These are phyloP conservation scores for Nerophis ophidion DNA, from an alignment of 2,113 vertebrate genomes.

Conservation along the genomic window DNA sequence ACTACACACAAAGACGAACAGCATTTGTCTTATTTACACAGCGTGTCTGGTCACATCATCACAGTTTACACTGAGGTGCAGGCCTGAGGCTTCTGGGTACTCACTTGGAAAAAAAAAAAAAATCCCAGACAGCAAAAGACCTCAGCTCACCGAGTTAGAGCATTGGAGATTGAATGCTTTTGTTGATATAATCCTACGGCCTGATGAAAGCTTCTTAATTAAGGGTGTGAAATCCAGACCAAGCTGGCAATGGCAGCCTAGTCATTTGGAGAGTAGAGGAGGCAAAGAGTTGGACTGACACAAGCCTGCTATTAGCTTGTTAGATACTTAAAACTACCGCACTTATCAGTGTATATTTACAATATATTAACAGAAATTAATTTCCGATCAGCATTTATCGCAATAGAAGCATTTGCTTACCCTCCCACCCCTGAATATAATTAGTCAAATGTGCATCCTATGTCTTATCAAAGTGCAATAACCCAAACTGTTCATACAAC, in stretches of 20 bases:
- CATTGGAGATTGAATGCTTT: conserved; percentile 13
- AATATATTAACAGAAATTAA: too few species aligned
- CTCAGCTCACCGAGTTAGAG: conserved; percentile 17
- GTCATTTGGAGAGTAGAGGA: not conserved
- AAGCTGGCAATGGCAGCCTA: conserved; percentile 21
- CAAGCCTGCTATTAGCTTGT: not conserved
- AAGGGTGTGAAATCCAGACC: not conserved
- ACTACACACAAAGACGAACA: not conserved
- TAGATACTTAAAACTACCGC: too few species aligned
- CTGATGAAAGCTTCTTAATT: not conserved
- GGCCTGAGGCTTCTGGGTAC: conserved; percentile 30
- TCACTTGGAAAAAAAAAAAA: conserved; percentile 30
- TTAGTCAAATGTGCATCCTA: too few species aligned
- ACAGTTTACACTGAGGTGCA: conserved; percentile 33
- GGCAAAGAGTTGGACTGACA: not conserved
- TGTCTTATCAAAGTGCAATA: too few species aligned
- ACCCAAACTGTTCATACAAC: too few species aligned
- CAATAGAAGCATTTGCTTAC: too few species aligned
- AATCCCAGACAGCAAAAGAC: conserved; percentile 36
- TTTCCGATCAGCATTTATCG: too few species aligned
- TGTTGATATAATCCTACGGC: conserved; percentile 28
- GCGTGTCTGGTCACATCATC: conserved; percentile 48
- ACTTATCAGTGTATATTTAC: too few species aligned
- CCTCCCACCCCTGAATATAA: too few species aligned
- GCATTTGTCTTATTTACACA: conserved; percentile 40